phyloP scores from a whole-genome alignment of 2,113 vertebrate genomes.

The Hippocampus mohnikei region DNA sequence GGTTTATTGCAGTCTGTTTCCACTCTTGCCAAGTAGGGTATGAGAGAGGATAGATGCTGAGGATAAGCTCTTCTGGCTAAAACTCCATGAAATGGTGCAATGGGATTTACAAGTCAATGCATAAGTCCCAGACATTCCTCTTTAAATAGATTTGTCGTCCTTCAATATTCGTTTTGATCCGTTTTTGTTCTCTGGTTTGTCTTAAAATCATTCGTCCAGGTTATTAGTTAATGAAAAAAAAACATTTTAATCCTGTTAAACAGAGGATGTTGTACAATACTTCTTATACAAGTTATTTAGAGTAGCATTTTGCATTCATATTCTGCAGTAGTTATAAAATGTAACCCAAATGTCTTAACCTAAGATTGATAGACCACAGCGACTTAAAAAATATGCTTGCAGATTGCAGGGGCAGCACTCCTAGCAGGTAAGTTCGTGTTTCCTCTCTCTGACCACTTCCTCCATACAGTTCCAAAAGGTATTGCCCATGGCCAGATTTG shows the following conservation, averaged over 20 bases:
- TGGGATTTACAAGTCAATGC: slow-evolving; percentile 75
- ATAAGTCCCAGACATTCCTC: slow-evolving; percentile 68
- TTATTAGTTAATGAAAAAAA: too few species aligned
- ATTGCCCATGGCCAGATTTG: too few species aligned
- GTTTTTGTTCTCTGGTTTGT: slow-evolving; percentile 28
- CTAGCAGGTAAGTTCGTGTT: too few species aligned
- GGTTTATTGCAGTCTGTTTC: slow-evolving; percentile 35
- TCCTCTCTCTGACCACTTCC: too few species aligned
- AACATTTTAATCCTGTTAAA: not conserved
- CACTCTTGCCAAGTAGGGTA: slow-evolving; percentile 43
- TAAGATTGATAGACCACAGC: too few species aligned
- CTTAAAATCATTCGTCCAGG: slow-evolving; percentile 1
- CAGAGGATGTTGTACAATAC: too few species aligned
- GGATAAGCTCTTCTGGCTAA: slow-evolving; percentile 72
- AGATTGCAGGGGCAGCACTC: too few species aligned
- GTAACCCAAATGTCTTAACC: not conserved
- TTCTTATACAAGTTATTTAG: too few species aligned
- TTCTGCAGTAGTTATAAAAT: not conserved
- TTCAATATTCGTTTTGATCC: slow-evolving; percentile 45
- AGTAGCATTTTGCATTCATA: not conserved
- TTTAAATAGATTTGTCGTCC: slow-evolving; percentile 53
- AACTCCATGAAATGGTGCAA: slow-evolving; percentile 85
- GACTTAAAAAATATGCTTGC: too few species aligned
- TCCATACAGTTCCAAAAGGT: too few species aligned
- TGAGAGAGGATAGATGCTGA: slow-evolving; percentile 46